Conservation (phyloP, 2,888 invertebrate species). For the Cephus pulcher region DNA sequence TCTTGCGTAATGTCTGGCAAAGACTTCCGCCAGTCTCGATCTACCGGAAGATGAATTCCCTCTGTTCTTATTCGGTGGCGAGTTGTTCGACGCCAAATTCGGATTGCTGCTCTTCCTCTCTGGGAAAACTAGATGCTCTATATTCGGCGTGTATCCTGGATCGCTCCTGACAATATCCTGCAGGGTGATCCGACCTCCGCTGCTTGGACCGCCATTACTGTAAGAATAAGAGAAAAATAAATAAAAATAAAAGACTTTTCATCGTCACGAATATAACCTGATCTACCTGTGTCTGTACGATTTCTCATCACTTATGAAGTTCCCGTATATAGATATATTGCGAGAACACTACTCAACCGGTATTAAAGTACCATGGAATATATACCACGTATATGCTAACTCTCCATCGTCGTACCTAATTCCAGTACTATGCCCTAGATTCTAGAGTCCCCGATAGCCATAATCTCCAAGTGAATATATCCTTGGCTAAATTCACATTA, state of each 20-base stretch:
- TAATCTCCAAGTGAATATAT: neutral
- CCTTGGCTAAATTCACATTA: neutral
- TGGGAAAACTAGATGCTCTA: slow-evolving; percentile 72
- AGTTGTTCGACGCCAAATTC: slow-evolving; percentile 42
- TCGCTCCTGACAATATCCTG: slow-evolving; percentile 63
- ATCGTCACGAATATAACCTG: neutral
- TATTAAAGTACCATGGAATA: neutral
- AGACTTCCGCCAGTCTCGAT: slow-evolving; percentile 70
- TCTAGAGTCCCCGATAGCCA: neutral
- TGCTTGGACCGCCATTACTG: slow-evolving; percentile 50
- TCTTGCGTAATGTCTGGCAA: slow-evolving; percentile 62
- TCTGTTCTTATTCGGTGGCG: slow-evolving; percentile 38
- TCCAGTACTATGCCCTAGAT: neutral
- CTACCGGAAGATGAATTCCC: slow-evolving; percentile 49
- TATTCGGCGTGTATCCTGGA: slow-evolving; percentile 71
- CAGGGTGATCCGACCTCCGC: slow-evolving; percentile 51
- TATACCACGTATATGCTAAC: neutral
- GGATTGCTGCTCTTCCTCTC: slow-evolving; percentile 68
- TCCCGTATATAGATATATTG: neutral
- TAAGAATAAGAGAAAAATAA: neutral
- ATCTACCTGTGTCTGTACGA: neutral
- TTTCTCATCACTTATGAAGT: neutral
- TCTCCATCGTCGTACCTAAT: neutral
- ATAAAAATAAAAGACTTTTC: neutral
- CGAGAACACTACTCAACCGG: neutral